Conservation (phyloP, 2,888 invertebrate species). For the Drosophila falleni region DNA sequence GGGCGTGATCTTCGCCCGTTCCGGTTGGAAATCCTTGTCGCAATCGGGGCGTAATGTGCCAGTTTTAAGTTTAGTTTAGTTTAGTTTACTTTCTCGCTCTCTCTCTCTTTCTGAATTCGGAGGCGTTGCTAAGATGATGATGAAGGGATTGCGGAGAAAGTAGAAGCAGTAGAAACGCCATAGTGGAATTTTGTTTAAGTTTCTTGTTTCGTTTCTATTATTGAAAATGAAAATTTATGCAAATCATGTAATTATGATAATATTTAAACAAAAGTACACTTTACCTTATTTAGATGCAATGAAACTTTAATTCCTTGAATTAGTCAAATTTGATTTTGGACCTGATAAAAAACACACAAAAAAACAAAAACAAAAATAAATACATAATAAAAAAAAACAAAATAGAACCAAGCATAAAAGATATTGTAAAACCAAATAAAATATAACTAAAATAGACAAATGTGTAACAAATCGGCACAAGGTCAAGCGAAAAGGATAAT, state of each 20-base stretch:
- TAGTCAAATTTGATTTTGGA: slow-evolving; percentile 84
- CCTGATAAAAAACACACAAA: slow-evolving; percentile 71
- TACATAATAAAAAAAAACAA: slow-evolving; percentile 17
- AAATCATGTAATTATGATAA: slow-evolving; percentile 64
- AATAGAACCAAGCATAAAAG: slow-evolving; percentile 43
- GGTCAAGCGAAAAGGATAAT: slow-evolving; percentile 17
- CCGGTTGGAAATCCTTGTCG: slow-evolving; percentile 20
- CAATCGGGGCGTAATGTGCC: slow-evolving; percentile 45
- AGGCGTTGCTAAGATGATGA: slow-evolving; percentile 21
- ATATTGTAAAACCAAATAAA: slow-evolving; percentile 47
- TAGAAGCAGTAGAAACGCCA: slow-evolving; percentile 50
- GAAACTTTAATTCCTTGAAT: slow-evolving; percentile 84
- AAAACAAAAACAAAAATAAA: slow-evolving; percentile 26
- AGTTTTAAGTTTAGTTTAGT: slow-evolving; percentile 57
- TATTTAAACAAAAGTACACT: slow-evolving; percentile 76
- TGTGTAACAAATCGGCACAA: slow-evolving; percentile 34
- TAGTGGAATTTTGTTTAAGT: slow-evolving; percentile 83
- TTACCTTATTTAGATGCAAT: slow-evolving; percentile 81
- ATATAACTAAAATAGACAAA: slow-evolving; percentile 56
- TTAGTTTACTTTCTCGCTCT: slow-evolving; percentile 49
- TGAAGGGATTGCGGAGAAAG: slow-evolving; percentile 20
- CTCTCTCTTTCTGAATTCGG: slow-evolving; percentile 17
- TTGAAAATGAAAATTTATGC: slow-evolving; percentile 73
- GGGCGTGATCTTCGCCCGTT: slow-evolving; percentile 56
- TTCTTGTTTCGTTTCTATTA: slow-evolving; percentile 80